Percentiles rank a stretch among this genome's conserved stretches.
Evolutionary conservation across 2,888 invertebrate species (phyloP).

Genomic region (Epinotia ramella): DNA sequence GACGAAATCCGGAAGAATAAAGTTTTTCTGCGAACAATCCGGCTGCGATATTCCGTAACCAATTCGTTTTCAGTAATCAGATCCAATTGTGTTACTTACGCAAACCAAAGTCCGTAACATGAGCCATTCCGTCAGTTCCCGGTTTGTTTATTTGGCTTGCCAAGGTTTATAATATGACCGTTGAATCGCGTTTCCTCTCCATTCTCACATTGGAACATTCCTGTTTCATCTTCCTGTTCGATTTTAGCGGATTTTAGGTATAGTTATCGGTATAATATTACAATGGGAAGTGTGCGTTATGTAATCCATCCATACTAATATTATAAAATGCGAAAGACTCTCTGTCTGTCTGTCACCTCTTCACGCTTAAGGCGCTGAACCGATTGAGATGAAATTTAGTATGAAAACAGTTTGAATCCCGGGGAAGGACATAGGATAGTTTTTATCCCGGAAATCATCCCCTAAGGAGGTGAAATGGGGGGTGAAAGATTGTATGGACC

Average conservation of each 20-base stretch:
- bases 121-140: conserved; percentile 25
- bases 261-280: neutral
- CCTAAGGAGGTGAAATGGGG: no score
- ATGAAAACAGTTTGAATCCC: no score
- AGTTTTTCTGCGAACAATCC: neutral
- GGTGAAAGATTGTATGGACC: no score
- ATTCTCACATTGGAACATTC: neutral
- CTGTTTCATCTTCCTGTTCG: conserved; percentile 6
- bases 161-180: conserved; percentile 22
- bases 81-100: conserved; percentile 27
- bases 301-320: no score
- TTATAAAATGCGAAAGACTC: no score
- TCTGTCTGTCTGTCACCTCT: no score
- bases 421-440: no score
- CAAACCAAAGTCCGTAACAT: conserved; percentile 31
- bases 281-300: no score
- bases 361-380: no score
- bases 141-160: conserved; percentile 34
- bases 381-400: no score
- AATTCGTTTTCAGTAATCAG: conserved; percentile 29
- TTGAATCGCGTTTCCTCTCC: conserved; percentile 34
- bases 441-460: no score
- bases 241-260: neutral
- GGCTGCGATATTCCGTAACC: neutral
- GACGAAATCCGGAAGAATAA: neutral